A percentile compares a stretch with the other conserved stretches of the same genome.
Conservation (phyloP, 2,113 vertebrate genomes). For the Eidolon helvum region DNA sequence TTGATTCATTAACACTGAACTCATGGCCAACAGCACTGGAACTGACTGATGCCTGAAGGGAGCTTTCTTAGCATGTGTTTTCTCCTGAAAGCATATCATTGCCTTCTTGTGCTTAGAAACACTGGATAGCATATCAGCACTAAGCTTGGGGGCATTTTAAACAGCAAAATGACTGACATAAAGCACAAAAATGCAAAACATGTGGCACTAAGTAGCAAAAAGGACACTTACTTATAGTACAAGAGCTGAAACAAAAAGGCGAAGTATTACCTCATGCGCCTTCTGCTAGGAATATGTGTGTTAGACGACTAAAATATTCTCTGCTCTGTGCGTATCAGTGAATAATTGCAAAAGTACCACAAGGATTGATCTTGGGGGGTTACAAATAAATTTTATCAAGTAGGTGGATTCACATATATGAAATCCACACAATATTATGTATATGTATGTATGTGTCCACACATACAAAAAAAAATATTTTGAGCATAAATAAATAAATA, state of each 20-base stretch:
- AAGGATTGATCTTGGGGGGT: background rate
- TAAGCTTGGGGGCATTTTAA: background rate
- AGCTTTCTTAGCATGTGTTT: background rate
- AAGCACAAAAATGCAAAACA: background rate
- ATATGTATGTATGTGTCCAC: no score
- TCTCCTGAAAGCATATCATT: background rate
- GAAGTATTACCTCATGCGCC: background rate
- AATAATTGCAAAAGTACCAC: background rate
- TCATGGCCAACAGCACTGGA: background rate
- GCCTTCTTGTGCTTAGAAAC: background rate
- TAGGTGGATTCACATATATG: background rate
- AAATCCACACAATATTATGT: background rate
- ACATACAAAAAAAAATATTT: background rate
- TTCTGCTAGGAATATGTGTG: background rate
- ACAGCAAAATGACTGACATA: background rate
- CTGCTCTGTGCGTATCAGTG: background rate
- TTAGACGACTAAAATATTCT: background rate
- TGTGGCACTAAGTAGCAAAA: background rate
- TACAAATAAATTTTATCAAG: background rate
- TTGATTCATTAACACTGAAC: background rate
- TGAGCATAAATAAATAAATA: background rate
- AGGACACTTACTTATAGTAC: background rate
- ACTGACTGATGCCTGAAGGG: background rate
- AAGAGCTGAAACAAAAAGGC: background rate
- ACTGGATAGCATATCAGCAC: background rate